A percentile compares a stretch with the other conserved stretches of the same genome.
These are phyloP conservation scores for Tamandua tetradactyla DNA, from an alignment of 2,797 vertebrate genomes.

Conservation along the genomic window DNA sequence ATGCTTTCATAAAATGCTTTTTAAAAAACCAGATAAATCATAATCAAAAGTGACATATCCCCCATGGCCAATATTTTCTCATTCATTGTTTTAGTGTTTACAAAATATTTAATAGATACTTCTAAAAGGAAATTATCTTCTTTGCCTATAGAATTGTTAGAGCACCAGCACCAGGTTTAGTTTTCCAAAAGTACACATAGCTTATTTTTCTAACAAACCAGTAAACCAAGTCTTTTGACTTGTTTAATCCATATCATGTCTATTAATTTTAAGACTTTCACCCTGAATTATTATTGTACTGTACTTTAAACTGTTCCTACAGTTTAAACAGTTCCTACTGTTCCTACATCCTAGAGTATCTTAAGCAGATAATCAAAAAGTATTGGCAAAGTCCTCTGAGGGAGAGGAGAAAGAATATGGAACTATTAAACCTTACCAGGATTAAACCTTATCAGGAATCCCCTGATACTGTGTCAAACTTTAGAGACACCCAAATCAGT, in stretches of 20 bases:
- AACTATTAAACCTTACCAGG: too few relatives aligned
- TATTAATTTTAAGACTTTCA: neutral
- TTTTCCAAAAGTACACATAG: neutral
- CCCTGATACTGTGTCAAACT: too few relatives aligned
- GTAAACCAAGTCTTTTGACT: neutral
- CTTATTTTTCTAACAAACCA: neutral
- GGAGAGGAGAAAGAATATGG: too few relatives aligned
- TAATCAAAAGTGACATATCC: too few relatives aligned
- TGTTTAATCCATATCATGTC: neutral
- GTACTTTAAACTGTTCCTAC: neutral
- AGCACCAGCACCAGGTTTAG: neutral
- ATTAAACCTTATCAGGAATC: too few relatives aligned
- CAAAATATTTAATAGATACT: neutral
- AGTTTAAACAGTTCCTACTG: too few relatives aligned
- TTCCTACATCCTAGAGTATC: too few relatives aligned
- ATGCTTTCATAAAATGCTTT: slow-evolving; percentile 38
- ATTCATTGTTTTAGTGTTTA: slow-evolving; percentile 35
- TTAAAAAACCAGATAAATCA: neutral
- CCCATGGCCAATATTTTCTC: neutral
- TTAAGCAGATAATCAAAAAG: too few relatives aligned
- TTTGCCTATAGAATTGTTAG: neutral
- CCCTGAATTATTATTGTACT: neutral
- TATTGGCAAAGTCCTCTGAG: too few relatives aligned
- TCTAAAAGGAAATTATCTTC: slow-evolving; percentile 18
- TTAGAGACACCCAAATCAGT: too few relatives aligned